phyloP scores from a whole-genome alignment of 1,140 invertebrate species.

The Diprion similis region DNA sequence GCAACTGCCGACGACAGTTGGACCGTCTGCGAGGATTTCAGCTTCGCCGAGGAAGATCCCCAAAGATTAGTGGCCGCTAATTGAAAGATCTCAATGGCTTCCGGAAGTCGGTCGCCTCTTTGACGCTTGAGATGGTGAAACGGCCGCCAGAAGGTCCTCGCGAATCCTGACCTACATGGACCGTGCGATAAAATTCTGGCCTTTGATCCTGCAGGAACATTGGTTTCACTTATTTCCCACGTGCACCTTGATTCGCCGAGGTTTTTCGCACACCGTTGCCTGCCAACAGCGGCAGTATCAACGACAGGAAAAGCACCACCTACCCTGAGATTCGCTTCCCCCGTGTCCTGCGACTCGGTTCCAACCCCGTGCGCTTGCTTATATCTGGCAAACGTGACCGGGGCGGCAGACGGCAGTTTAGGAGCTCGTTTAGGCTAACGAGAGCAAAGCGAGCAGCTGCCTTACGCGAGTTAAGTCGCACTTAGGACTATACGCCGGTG shows the following conservation, averaged over 20 bases:
- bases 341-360: background rate
- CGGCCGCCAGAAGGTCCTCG: too few species aligned
- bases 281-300: too few species aligned
- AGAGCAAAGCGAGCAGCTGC: conserved; percentile 6
- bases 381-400: background rate
- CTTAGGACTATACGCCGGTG: background rate
- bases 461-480: background rate
- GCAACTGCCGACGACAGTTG: conserved; percentile 49
- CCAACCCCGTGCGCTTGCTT: background rate
- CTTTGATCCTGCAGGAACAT: too few species aligned
- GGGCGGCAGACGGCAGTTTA: conserved; percentile 4
- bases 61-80: background rate
- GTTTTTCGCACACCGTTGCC: too few species aligned
- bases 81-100: conserved; percentile 4
- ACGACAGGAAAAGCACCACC: too few species aligned
- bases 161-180: too few species aligned
- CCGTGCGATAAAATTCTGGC: too few species aligned
- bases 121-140: background rate
- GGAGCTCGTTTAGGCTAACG: conserved; percentile 4
- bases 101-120: background rate
- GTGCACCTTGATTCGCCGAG: too few species aligned
- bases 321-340: background rate
- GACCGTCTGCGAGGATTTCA: conserved; percentile 23
- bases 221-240: too few species aligned
- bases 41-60: background rate